These are phyloP conservation scores for Istiophorus platypterus DNA, from an alignment of 2,113 vertebrate genomes.

Conservation along the genomic window DNA sequence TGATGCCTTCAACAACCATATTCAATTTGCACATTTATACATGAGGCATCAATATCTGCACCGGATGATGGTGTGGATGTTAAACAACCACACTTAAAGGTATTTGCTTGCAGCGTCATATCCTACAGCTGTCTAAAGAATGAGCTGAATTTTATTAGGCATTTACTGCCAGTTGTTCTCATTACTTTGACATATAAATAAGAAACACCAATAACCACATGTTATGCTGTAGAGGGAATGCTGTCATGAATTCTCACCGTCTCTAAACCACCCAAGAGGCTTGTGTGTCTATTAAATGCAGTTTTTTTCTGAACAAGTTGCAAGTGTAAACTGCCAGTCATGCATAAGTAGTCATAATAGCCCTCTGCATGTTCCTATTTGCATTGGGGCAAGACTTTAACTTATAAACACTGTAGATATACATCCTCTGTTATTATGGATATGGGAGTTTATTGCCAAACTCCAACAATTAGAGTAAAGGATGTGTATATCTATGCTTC, in stretches of 20 bases:
- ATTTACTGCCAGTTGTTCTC: slow-evolving; percentile 49
- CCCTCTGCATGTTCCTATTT: slow-evolving; percentile 40
- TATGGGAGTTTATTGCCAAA: slow-evolving; percentile 23
- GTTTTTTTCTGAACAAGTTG: slow-evolving; percentile 3
- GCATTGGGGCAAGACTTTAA: neutral
- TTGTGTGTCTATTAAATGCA: slow-evolving; percentile 39
- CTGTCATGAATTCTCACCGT: slow-evolving; percentile 1
- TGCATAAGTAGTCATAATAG: slow-evolving; percentile 15
- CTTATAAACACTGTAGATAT: slow-evolving; percentile 31
- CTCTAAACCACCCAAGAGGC: slow-evolving; percentile 34
- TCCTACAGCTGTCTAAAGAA: slow-evolving; percentile 41
- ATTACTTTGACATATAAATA: slow-evolving; percentile 46
- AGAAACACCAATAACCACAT: slow-evolving; percentile 24
- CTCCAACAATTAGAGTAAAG: slow-evolving; percentile 34
- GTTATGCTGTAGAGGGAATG: slow-evolving; percentile 3
- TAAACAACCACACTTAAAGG: slow-evolving; percentile 32
- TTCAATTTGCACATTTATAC: slow-evolving; percentile 2
- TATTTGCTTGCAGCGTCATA: slow-evolving; percentile 5
- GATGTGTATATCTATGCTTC: slow-evolving; percentile 21
- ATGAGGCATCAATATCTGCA: slow-evolving; percentile 3
- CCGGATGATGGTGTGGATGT: slow-evolving; percentile 5
- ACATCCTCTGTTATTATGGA: slow-evolving; percentile 54
- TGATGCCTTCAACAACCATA: neutral
- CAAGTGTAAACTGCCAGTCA: slow-evolving; percentile 35
- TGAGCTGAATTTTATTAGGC: slow-evolving; percentile 41